Base-by-base conservation (phyloP, 2,888 invertebrate genomes). In the Polydrusus pterygomalis region DNA sequence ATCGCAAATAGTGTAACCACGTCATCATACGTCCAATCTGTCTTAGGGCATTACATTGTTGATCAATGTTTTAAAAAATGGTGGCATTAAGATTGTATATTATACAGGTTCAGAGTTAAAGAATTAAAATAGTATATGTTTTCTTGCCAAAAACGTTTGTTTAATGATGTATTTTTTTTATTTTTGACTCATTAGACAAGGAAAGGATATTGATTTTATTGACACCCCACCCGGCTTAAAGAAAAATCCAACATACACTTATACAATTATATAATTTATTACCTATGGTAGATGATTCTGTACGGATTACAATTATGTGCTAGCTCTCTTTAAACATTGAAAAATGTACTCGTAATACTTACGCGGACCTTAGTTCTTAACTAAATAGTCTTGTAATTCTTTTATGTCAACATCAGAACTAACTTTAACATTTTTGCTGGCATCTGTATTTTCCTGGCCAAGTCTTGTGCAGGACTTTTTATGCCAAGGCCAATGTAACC, bases 401-500 rank as follows among this genome's bases (percentile, higher is more conserved):
- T 49, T 70, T 47, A 74, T 62, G 38, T 75, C 75, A 43, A 75
- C 25, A 5, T 68, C 68, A 34, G 68, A 54, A 40, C 56, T 20
- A 13, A n/a, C 54, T 45, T 70, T 74, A 25, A 8, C 54, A n/a
- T 34, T 40, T 69, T 70, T 77, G 34, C 7, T 65, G 8, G 62
- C 64, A 51, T 80, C 82, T 3, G 73, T 75, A 18, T 73, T 70
- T 25, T 73, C 82, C 81, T 79, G 87, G 84, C 75, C 87, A 34
- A 93, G 90, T 78, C 94, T 89, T 74, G 92, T 91, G 84, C 96
- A 97, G 45, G 92, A 93, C 84, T 96, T 96, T 88, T 96, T 96
- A 86, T 97, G 96, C 83, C 95, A 92, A 84, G 95, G 95, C 96
- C 96, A 96, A 86, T 96, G 98, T 60, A 98, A 89, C 79, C 96